Percentiles rank a stretch among this genome's conserved stretches.
These are phyloP conservation scores for Brienomyrus brachyistius DNA, from an alignment of 2,113 vertebrate species.

Conservation along the genomic window DNA sequence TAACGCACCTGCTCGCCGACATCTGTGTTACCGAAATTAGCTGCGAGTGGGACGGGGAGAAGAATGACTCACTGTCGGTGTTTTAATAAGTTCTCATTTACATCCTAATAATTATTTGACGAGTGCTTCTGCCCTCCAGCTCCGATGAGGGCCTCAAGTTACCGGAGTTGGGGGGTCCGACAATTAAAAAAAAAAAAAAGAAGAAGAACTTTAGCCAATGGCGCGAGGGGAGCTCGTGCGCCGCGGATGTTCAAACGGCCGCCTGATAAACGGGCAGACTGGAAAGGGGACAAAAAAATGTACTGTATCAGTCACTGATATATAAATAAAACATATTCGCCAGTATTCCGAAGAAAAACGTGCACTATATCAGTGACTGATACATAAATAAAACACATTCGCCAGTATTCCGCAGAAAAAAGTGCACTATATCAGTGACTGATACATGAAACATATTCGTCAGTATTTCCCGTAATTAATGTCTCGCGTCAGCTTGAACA, in stretches of 20 bases:
- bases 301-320: neutral
- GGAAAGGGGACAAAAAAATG: neutral
- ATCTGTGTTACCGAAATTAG: conserved; percentile 6
- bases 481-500: conserved; percentile 10
- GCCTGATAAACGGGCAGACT: neutral
- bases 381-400: no score
- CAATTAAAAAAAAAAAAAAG: neutral
- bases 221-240: neutral
- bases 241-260: neutral
- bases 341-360: neutral
- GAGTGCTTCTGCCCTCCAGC: neutral
- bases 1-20: neutral
- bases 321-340: conserved; percentile 10
- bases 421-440: neutral
- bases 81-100: neutral
- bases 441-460: neutral
- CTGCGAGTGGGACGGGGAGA: neutral
- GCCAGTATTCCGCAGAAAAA: no score
- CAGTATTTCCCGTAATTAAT: conserved; percentile 17
- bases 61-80: neutral
- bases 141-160: neutral
- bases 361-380: no score
- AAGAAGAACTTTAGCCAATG: neutral
- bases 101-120: neutral
- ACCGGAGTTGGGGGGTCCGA: neutral